Evolutionary conservation across 2,888 invertebrate genomes (phyloP).

Genomic region (Megalurothrips usitatus): DNA sequence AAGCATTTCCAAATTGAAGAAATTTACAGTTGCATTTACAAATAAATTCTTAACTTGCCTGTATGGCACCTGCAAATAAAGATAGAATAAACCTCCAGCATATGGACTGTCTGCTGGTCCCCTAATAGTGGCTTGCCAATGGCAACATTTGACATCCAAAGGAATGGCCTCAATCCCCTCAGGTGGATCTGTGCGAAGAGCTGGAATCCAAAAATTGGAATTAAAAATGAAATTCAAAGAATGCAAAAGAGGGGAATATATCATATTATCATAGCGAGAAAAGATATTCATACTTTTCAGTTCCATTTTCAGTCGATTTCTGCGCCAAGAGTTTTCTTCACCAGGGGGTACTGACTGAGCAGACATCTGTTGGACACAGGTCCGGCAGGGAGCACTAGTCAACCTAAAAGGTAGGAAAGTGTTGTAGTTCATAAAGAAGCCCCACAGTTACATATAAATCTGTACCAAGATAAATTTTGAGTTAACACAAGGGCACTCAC

Average conservation of each 20-base stretch:
- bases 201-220: conserved; percentile 37
- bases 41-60: conserved; percentile 51
- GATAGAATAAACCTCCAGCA: conserved; percentile 87
- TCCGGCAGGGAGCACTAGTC: conserved; percentile 78
- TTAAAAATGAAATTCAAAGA: conserved; percentile 17
- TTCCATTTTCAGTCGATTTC: conserved; percentile 73
- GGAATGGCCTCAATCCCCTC: conserved; percentile 82
- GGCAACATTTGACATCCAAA: conserved; percentile 72
- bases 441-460: neutral
- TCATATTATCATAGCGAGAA: neutral
- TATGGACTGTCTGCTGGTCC: conserved; percentile 91
- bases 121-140: conserved; percentile 91
- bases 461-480: neutral
- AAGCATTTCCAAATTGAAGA: neutral
- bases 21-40: too few relatives aligned
- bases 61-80: conserved; percentile 84
- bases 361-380: conserved; percentile 82
- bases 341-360: conserved; percentile 62
- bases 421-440: neutral
- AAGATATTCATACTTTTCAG: conserved; percentile 48
- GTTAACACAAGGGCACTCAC: conserved; percentile 36
- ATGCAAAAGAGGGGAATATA: neutral
- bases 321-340: conserved; percentile 76
- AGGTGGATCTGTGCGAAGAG: conserved; percentile 70
- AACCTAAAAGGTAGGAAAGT: conserved; percentile 52